Base-by-base conservation (phyloP, 2,888 invertebrate genomes). In the Megaustenia siamemsis region DNA sequence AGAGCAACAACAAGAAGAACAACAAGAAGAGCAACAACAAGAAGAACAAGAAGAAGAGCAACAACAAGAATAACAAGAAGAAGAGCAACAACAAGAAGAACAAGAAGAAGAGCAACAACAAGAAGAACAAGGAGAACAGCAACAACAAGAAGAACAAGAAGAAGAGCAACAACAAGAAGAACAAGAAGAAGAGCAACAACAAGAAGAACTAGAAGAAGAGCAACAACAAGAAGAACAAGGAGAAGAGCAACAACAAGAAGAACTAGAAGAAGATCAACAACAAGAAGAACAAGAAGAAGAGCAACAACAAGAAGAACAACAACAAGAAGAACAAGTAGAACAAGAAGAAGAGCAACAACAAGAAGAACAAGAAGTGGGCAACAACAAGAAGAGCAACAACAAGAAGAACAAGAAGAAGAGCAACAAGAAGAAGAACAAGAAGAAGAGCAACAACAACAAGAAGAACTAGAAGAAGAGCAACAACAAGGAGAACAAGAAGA, bases 391-490 rank as follows among this genome's bases (percentile, higher is more conserved):
- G 32, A 63, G 32, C 6, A 28, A n/a, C 24, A 71, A 21, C 4
- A n/a, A 63, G 32, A 63, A 21, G 28, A 32, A 8, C 3, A 28
- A 32, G 32, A 63, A 63, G 32, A 63, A 10, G 32, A 8, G 15
- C 6, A 32, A 28, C 4, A 21, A 56, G 21, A n/a, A n/a, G n/a
- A n/a, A n/a, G 56, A 56, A 56, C 21, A 28, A 69, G 35, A 12
- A 69, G 68, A 38, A 38, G 96, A 85, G 94, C 21, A 24, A 69
- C 2, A 38, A 40, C 32, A 35, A 69, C 21, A 38, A 69, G 40
- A 24, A 24, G 12, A 28, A 69, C 38, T 3, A 69, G 40, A 35
- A 69, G 15, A 40, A 15, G 40, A 38, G 21, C 2, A 21, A 38
- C 15, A 38, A 24, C 38, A 21, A 69, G 21, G 21, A 69, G 35